These are phyloP conservation scores for Agrypnia vestita DNA, from an alignment of 1,140 invertebrate genomes.

Conservation along the genomic window DNA sequence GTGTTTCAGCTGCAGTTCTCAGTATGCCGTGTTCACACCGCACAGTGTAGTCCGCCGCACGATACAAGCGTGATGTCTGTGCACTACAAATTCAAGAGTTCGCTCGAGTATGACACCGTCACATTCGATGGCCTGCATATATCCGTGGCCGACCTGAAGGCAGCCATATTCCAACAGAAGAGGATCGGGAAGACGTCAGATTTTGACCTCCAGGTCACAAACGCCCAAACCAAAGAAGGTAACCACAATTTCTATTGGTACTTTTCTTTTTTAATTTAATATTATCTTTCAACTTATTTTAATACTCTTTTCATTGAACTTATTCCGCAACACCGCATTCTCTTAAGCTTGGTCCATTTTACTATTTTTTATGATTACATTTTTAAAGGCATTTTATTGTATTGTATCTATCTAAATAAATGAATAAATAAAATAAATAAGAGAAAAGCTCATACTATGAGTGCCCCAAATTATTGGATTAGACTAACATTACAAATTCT, in stretches of 20 bases:
- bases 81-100: conserved; percentile 98
- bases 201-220: conserved; percentile 96
- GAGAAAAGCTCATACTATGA: too few species aligned
- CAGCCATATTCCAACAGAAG: conserved; percentile 95
- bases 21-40: neutral
- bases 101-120: conserved; percentile 94
- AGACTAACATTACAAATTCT: too few species aligned
- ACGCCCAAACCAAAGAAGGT: conserved; percentile 99
- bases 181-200: conserved; percentile 93
- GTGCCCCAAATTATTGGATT: too few species aligned
- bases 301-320: neutral
- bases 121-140: conserved; percentile 98
- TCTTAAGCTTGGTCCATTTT: too few species aligned
- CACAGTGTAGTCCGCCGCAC: neutral
- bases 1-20: neutral
- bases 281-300: conserved; percentile 8
- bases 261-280: neutral
- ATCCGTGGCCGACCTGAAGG: conserved; percentile 94
- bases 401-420: too few species aligned
- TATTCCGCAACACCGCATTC: too few species aligned
- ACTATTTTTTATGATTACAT: too few species aligned
- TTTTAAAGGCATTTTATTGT: too few species aligned
- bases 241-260: conserved; percentile 58
- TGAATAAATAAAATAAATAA: too few species aligned
- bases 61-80: conserved; percentile 83